Evolutionary conservation across 2,113 vertebrate genomes (phyloP).

Genomic region (Verasper variegatus): DNA sequence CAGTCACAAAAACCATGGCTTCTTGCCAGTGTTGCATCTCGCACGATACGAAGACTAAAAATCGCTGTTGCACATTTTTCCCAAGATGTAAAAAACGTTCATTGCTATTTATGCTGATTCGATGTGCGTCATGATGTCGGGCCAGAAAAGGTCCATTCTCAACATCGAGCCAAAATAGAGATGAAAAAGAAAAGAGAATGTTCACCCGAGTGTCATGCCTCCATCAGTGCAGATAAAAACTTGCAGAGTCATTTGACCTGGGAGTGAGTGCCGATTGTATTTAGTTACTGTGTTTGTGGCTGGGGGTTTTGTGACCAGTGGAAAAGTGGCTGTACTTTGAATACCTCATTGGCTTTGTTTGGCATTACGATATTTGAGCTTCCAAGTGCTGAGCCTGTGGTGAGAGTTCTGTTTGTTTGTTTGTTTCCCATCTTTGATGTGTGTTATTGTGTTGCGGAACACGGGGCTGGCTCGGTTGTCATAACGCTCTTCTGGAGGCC

Average conservation of each 20-base stretch:
- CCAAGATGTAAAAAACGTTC: no score
- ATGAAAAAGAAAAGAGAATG: background rate
- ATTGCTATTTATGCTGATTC: no score
- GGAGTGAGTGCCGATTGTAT: background rate
- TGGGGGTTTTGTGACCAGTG: no score
- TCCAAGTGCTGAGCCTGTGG: conserved; percentile 12
- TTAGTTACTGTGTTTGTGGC: conserved; percentile 15
- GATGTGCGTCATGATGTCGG: no score
- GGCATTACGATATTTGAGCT: conserved; percentile 23
- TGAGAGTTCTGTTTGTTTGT: conserved; percentile 65
- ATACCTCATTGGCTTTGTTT: conserved; percentile 3
- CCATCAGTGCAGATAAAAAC: background rate
- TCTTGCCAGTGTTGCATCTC: no score
- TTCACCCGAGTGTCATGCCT: background rate
- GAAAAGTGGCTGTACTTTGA: background rate
- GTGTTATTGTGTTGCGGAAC: conserved; percentile 53
- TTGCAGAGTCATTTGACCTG: no score
- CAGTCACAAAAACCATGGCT: no score
- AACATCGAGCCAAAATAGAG: background rate
- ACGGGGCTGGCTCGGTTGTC: conserved; percentile 63
- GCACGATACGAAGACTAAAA: no score
- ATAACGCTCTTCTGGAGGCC: conserved; percentile 70
- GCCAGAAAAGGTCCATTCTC: no score
- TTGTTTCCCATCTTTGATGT: conserved; percentile 60
- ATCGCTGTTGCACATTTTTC: no score